Evolutionary conservation across 2,888 invertebrate species (phyloP), one percentile per base, ranked within the genome.

Genomic region (Plagodis dolabraria): DNA sequence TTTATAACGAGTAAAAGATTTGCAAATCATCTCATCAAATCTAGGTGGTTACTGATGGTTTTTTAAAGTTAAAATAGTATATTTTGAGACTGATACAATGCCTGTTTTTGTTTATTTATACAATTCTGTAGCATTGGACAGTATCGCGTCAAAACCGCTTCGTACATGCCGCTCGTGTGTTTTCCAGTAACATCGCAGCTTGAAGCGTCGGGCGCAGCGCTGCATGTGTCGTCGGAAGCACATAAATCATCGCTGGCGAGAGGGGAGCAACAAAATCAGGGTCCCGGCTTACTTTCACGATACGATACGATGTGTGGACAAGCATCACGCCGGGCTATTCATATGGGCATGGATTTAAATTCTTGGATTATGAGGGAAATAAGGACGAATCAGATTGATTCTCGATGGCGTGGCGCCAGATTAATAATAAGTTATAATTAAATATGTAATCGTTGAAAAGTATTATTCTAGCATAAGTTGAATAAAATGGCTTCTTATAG

Each of bases 171-270:
- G 85, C 79, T 60, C 66, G 85, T 84, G 7, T 81, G 71, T 50
- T 22, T 42, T 6, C 49, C 64, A 43, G 42, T 63, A 60, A 80
- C 85, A 83, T 83, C 86, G 85, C 87, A 84, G 85, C 83, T 87
- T 83, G 82, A 71, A 83, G 79, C 85, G 81, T 75, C 78, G 80
- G 77, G 83, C 86, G 85, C 88, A 86, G 80, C 88, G 87, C 87
- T 90, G 92, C 90, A 91, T 89, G 91, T 92, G 92, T 90, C 90
- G 87, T 86, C 82, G 80, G 83, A 79, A 76, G 78, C 72, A 69
- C 79, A 85, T 91, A 90, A 90, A 91, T 92, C 92, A 92, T 89
- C 79, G 74, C 76, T 60, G 70, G 77, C 72, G 70, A 69, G 74
- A 80, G 80, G 80, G 73, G 77, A 73, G 77, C 74, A 82, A 57